Evolutionary conservation across 2,888 invertebrate species (phyloP).

Genomic region (Lithophane ornitopus): DNA sequence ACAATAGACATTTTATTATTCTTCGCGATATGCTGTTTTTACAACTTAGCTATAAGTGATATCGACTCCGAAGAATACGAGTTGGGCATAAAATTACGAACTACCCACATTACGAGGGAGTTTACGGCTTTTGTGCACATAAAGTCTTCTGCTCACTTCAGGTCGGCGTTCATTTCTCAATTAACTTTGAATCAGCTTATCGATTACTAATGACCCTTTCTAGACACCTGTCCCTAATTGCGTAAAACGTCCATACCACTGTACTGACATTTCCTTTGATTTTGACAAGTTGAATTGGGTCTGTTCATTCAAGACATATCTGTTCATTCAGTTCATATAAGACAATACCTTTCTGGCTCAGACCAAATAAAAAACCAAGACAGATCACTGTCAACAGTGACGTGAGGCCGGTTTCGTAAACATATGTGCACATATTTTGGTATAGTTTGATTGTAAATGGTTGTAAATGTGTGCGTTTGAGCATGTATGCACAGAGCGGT

Average conservation of each 20-base stretch:
- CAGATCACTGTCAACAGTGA: too few species aligned
- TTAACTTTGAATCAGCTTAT: constrained; percentile 31
- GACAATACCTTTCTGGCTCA: too few species aligned
- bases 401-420: too few species aligned
- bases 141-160: constrained; percentile 6
- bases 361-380: too few species aligned
- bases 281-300: not conserved
- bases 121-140: constrained; percentile 29
- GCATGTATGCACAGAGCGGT: too few species aligned
- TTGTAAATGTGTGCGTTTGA: too few species aligned
- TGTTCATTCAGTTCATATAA: too few species aligned
- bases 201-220: not conserved
- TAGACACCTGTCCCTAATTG: constrained; percentile 1
- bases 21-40: constrained; percentile 30
- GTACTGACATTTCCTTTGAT: not conserved
- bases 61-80: constrained; percentile 8
- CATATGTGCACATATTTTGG: too few species aligned
- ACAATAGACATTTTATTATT: constrained; percentile 48
- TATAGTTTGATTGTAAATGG: too few species aligned
- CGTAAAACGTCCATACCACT: not conserved
- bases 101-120: constrained; percentile 46
- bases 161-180: constrained; percentile 31
- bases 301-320: too few species aligned
- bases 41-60: constrained; percentile 35
- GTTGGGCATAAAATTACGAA: constrained; percentile 42